Conservation (phyloP, 2,113 vertebrate genomes). For the Lepus europaeus region DNA sequence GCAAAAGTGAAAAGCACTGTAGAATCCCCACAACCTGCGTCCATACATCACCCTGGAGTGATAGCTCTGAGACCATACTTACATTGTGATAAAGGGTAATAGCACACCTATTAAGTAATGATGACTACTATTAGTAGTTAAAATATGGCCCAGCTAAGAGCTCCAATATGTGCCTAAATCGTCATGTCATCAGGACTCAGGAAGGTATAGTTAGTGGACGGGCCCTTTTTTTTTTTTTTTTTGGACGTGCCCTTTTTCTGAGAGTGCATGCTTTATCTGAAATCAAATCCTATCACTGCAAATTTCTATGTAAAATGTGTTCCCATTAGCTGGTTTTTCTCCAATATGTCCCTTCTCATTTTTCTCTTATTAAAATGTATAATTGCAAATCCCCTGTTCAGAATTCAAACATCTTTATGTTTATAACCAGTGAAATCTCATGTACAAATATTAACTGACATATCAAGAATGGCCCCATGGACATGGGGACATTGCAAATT, state of each 20-base stretch:
- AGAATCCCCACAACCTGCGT: background rate
- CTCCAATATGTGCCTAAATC: background rate
- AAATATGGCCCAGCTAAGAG: background rate
- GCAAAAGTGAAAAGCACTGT: background rate
- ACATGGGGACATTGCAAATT: background rate
- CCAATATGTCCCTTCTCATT: background rate
- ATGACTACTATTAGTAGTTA: background rate
- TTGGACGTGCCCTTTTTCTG: background rate
- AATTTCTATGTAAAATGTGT: background rate
- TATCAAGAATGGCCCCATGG: background rate
- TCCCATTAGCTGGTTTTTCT: background rate
- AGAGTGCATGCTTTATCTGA: background rate
- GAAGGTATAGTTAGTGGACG: background rate
- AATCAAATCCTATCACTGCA: background rate
- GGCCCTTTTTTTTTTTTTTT: too few species aligned
- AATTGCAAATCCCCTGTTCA: background rate
- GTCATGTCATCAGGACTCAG: background rate
- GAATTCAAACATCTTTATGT: background rate
- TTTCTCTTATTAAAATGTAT: background rate
- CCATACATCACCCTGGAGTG: background rate
- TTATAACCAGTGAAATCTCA: background rate
- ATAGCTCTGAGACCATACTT: background rate
- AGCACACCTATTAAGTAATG: background rate
- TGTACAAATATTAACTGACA: too few species aligned
- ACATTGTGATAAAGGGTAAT: rapidly evolving